Percentiles rank a stretch among this genome's conserved stretches.
phyloP scores from a whole-genome alignment of 2,888 invertebrate species.

The Marronus borbonicus region DNA sequence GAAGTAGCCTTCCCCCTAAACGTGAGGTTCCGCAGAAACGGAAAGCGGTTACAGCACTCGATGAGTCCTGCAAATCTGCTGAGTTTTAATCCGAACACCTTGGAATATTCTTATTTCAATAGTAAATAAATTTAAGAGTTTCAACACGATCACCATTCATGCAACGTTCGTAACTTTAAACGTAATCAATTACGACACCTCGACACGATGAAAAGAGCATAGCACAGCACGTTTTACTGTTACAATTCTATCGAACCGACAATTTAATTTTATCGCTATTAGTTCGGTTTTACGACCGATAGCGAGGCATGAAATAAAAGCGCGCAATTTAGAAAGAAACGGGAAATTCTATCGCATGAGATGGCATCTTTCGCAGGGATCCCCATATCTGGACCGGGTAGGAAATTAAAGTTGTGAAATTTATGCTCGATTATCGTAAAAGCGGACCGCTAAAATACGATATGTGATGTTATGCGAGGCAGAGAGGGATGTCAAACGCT shows the following conservation, averaged over 20 bases:
- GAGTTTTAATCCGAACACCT: no score
- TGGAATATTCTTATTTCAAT: no score
- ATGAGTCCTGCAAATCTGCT: no score
- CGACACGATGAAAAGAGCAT: neutral
- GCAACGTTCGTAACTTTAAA: no score
- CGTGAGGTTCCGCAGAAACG: no score
- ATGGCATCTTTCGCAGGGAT: neutral
- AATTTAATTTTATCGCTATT: slow-evolving; percentile 30
- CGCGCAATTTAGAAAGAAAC: neutral
- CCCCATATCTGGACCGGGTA: neutral
- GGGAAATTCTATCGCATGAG: neutral
- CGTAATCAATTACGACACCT: no score
- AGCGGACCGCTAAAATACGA: neutral
- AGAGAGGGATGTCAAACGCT: neutral
- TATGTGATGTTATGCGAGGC: neutral
- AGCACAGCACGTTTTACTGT: neutral
- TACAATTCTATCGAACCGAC: neutral
- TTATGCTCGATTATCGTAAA: slow-evolving; percentile 44
- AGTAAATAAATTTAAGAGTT: no score
- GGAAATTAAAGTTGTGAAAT: slow-evolving; percentile 38
- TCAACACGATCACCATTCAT: no score
- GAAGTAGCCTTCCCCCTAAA: no score
- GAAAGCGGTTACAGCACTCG: no score
- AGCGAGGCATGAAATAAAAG: slow-evolving; percentile 12
- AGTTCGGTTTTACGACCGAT: slow-evolving; percentile 1